A percentile compares a stretch with the other conserved stretches of the same genome.
Conservation (phyloP, 2,888 invertebrate species). For the Acronicta aceris region DNA sequence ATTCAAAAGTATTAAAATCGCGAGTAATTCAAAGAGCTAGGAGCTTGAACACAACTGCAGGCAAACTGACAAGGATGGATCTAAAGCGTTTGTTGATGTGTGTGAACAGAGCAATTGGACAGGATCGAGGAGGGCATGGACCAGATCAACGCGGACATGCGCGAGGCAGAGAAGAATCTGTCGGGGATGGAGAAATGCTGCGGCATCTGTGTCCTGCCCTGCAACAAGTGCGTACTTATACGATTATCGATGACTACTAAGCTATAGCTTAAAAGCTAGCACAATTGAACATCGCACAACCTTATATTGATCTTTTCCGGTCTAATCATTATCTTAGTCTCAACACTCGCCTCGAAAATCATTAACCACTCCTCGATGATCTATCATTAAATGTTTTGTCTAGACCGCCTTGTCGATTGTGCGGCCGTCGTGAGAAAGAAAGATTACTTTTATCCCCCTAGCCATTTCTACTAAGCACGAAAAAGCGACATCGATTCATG, state of each 20-base stretch:
- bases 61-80: constrained; percentile 66
- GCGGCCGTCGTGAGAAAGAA: too few species aligned
- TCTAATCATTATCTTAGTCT: constrained; percentile 4
- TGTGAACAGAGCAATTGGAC: constrained; percentile 98
- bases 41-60: constrained; percentile 74
- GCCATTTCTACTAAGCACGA: too few species aligned
- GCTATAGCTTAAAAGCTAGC: constrained; percentile 21
- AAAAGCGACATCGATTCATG: too few species aligned
- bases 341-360: too few species aligned
- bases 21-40: constrained; percentile 68
- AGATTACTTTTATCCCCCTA: too few species aligned
- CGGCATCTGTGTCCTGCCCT: constrained; percentile 99
- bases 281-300: constrained; percentile 14
- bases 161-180: constrained; percentile 99
- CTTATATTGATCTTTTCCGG: constrained; percentile 22
- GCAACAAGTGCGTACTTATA: constrained; percentile 95
- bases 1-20: constrained; percentile 50
- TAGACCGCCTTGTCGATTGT: too few species aligned
- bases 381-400: too few species aligned
- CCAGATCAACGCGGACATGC: constrained; percentile 99
- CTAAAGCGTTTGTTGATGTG: constrained; percentile 79
- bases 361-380: too few species aligned
- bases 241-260: constrained; percentile 7
- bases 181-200: constrained; percentile 99
- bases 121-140: constrained; percentile 99